Evolutionary conservation across 2,797 vertebrate species (phyloP), one percentile per base, ranked within the genome.

Genomic region (Danio choprae): DNA sequence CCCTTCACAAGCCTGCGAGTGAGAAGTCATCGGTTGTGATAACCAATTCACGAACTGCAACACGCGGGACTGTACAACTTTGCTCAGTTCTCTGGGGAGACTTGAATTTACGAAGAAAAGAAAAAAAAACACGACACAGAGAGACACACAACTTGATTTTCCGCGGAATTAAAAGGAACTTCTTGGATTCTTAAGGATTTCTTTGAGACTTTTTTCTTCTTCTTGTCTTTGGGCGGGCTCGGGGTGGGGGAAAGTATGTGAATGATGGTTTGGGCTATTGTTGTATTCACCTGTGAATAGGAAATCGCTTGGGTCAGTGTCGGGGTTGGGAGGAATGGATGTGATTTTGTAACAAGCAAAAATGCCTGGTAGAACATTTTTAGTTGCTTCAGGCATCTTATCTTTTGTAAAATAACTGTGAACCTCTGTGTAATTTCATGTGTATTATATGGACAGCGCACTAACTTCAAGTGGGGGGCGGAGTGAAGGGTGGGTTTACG

Each of bases 361-460:
- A 85, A 89, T 88, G 88, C 87, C 88, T 89, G 89, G 82, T 89
- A 87, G 86, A 87, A 87, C 87, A 87, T 86, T 89, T 90, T 91
- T 74, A 84, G 88, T 91, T 90, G 89, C 88, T 89, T 90, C 86
- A 83, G 90, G 89, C 91, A 91, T 82, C 88, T 85, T 89, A 88
- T 91, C 89, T 93, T 93, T 93, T 92, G 90, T 93, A 91, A 91
- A 91, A 91, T 87, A 91, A 89, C 90, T 90, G 89, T 93, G 92
- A 80, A 93, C 89, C 89, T 91, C 90, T 92, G 90, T 92, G 89
- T 86, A 88, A 92, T 89, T 90, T 84, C 87, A 84, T 91, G 90
- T 94, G 90, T 91, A 91, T 90, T 89, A 91, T 93, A 93, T 84
- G 85, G 88, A 90, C 87, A 87, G 89, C 87, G 88, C 89, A 89